Evolutionary conservation across 2,888 invertebrate genomes (phyloP), one percentile per base, ranked within the genome.

Genomic region (Physocephala rufipes): DNA sequence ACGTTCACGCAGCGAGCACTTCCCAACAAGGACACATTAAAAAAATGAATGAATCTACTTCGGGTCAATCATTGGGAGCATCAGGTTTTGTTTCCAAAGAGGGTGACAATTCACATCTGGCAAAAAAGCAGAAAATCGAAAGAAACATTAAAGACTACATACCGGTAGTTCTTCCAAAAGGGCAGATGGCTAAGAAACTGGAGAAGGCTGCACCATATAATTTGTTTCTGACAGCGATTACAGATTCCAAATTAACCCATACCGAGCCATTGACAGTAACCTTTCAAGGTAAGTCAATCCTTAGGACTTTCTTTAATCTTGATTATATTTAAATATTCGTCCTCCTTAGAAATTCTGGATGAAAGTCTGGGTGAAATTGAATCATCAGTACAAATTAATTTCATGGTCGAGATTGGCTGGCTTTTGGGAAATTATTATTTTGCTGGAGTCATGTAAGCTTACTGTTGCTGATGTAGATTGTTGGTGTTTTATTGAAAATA

Each of bases 351-450:
- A 86, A 88, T 95, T n/a, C 85, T 95, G 4, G 94, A 95, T 79
- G 88, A 88, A 9, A 93, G 93, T 80, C 86, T 95, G 3, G 95
- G 95, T 0, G 90, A 90, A 71, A 86, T 95, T 5, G 91, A 91
- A 76, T 89, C 89, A 58, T 92, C 92, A 0, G 85, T 94, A n/a
- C 95, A 97, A 86, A 92, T 97, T 30, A 97, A 95, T 85, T 97
- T 95, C 80, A 95, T 97, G 93, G 92, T 96, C 51, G 96, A 97
- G 78, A 88, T 95, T 13, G 92, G 92, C 1, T 98, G 96, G 96
- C 84, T 97, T 0, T 87, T 95, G 70, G 91, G 94, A 0, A 95
- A 96, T 79, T 97, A 97, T 79, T 89, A 91, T 79, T 91, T 91
- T 78, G 92, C 92, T 67, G 92, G 92, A 67, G 90, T 92, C 79